Percentiles rank a stretch among this genome's conserved stretches.
Conservation (phyloP, 1,140 invertebrate genomes). For the Gryllus bimaculatus region DNA sequence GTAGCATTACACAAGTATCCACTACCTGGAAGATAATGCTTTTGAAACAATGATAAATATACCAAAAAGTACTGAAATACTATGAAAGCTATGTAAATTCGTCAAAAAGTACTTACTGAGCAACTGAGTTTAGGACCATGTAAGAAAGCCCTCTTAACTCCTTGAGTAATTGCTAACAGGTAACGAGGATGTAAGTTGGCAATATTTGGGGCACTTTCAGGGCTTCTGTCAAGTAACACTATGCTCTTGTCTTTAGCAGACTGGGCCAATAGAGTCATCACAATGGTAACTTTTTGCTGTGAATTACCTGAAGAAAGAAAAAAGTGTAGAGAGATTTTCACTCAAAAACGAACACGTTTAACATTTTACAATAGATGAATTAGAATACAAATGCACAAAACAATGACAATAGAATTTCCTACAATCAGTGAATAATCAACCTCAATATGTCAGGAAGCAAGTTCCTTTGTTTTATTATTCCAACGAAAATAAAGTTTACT, state of each 20-base stretch:
- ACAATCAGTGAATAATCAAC: too few species aligned
- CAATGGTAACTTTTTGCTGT: neutral
- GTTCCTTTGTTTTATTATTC: too few species aligned
- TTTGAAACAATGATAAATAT: too few species aligned
- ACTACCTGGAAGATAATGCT: constrained; percentile 48
- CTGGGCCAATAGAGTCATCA: neutral
- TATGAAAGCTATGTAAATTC: neutral
- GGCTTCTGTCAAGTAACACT: neutral
- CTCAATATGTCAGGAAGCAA: too few species aligned
- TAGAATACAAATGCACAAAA: too few species aligned
- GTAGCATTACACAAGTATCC: constrained; percentile 62
- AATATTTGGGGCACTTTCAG: neutral
- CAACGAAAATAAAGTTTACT: too few species aligned
- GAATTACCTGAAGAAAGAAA: neutral
- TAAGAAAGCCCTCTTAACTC: neutral
- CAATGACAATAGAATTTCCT: too few species aligned
- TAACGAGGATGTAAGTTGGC: neutral
- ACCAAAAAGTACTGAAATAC: too few species aligned
- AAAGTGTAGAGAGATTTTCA: neutral
- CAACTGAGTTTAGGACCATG: neutral
- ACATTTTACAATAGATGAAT: too few species aligned
- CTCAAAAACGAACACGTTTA: too few species aligned
- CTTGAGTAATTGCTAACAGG: neutral
- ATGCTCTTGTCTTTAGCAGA: neutral
- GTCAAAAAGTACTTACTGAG: neutral